Evolutionary conservation across 1,140 invertebrate species (phyloP).

Genomic region (Hyles vespertilio): DNA sequence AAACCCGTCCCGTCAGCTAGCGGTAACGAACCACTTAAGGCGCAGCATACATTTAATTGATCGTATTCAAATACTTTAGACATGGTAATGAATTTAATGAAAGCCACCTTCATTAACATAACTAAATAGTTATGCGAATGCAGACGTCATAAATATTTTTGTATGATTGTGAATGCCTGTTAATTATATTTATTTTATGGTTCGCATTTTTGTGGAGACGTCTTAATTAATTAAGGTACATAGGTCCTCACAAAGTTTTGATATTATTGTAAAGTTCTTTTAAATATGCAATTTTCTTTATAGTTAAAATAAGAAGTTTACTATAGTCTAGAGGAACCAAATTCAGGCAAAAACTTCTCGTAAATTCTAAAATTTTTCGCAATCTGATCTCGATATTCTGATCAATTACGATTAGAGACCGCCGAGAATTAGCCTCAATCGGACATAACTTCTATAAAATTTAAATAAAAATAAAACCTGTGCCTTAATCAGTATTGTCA

Average conservation of each 20-base stretch:
- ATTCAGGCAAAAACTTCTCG: no score
- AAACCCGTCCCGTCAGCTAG: neutral
- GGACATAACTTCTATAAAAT: neutral
- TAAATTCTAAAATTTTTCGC: no score
- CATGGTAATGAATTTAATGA: constrained; percentile 10
- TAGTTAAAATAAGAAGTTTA: no score
- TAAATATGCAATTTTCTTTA: no score
- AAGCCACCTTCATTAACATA: constrained; percentile 8
- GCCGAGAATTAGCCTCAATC: neutral
- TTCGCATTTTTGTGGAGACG: neutral
- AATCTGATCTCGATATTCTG: no score
- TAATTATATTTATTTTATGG: neutral
- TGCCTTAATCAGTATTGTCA: neutral
- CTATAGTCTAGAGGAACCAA: no score
- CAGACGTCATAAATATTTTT: neutral
- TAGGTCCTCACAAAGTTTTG: no score
- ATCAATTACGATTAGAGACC: no score
- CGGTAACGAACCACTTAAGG: constrained; percentile 7
- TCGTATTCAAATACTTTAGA: constrained; percentile 5
- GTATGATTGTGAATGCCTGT: neutral
- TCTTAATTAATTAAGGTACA: no score
- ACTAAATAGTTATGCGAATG: neutral
- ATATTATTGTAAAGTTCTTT: no score
- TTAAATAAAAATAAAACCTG: neutral
- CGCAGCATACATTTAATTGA: constrained; percentile 16